These are phyloP conservation scores for Meteorus cinctellus DNA, from an alignment of 2,888 invertebrate species.

Conservation along the genomic window DNA sequence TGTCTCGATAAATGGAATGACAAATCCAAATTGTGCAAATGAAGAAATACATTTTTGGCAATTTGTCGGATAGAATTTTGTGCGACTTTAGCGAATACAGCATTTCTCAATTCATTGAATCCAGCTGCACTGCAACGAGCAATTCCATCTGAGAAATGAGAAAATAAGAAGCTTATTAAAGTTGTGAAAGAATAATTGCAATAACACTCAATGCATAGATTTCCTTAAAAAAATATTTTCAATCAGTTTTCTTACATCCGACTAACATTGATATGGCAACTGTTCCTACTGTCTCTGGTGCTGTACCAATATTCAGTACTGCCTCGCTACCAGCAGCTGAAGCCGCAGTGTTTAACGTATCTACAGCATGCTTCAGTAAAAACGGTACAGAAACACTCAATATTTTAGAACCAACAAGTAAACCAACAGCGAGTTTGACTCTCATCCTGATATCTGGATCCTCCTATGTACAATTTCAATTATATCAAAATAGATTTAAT, in stretches of 20 bases:
- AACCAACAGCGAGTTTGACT: slow-evolving; percentile 87
- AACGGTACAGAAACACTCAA: slow-evolving; percentile 96
- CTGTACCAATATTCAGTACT: slow-evolving; percentile 83
- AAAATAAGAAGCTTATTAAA: slow-evolving; percentile 32
- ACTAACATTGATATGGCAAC: slow-evolving; percentile 86
- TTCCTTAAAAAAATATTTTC: slow-evolving; percentile 38
- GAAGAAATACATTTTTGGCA: slow-evolving; percentile 95
- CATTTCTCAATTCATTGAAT: slow-evolving; percentile 97
- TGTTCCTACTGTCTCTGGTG: slow-evolving; percentile 87
- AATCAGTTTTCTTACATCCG: slow-evolving; percentile 82
- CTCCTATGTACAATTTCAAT: slow-evolving; percentile 74
- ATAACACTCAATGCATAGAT: slow-evolving; percentile 26
- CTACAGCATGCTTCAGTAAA: slow-evolving; percentile 94
- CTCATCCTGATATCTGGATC: slow-evolving; percentile 83
- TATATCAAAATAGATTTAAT: not conserved
- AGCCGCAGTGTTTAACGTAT: slow-evolving; percentile 83
- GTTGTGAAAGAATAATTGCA: slow-evolving; percentile 16
- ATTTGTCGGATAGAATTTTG: slow-evolving; percentile 96
- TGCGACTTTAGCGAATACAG: slow-evolving; percentile 97
- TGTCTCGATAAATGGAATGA: slow-evolving; percentile 94
- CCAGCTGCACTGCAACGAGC: slow-evolving; percentile 92
- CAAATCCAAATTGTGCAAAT: slow-evolving; percentile 95
- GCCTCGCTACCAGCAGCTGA: slow-evolving; percentile 74
- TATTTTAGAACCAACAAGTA: slow-evolving; percentile 88
- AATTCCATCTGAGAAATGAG: slow-evolving; percentile 84